Base-by-base conservation (phyloP, 2,797 vertebrate species). In the Melopsittacus undulatus region DNA sequence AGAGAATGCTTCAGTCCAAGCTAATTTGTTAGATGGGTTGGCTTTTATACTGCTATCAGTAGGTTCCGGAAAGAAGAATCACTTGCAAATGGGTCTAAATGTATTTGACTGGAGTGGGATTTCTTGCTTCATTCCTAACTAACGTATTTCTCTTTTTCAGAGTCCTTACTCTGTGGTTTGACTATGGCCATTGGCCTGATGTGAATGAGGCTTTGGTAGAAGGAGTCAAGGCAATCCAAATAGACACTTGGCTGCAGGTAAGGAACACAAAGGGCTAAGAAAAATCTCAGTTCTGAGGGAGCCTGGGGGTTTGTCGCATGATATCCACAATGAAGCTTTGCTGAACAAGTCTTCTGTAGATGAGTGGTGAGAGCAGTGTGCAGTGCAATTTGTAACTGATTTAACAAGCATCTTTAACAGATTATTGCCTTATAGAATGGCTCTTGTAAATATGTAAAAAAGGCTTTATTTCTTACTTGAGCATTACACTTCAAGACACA, bases 221-320 rank as follows among this genome's bases (percentile, higher is more conserved):
- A 97, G 99, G 99, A 52, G 99, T 99, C 95, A 99, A 99, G 94
- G 99, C 99, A 19, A 99, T 99, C 96, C 99, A 99, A 97, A 99
- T 99, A 68, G 99, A 99, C 93, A 99, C 99, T 7, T 99, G 99
- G 99, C 96, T 99, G 38, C 99, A 99, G 98, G 99, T 99, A 98
- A 96, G 85, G 56, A 64, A 6, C 36, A 56, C 24, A 9, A 27
- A 42, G 17, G n/a, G 11, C 54, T 56, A 11, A 18, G 32, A n/a
- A 29, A 32, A 32, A n/a, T 63, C 42, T 30, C 52, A 24, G 43
- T 74, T 92, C 40, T 67, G 11, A 18, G 34, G 16, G 9, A 79
- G 18, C 48, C 30, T 82, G 34, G 29, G 36, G 21, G n/a, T 92
- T 75, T 86, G 26, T 85, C 54, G 32, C 12, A 5, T 40, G 32